These are phyloP conservation scores for Pecten maximus DNA, from an alignment of 2,888 invertebrate genomes.

Conservation along the genomic window DNA sequence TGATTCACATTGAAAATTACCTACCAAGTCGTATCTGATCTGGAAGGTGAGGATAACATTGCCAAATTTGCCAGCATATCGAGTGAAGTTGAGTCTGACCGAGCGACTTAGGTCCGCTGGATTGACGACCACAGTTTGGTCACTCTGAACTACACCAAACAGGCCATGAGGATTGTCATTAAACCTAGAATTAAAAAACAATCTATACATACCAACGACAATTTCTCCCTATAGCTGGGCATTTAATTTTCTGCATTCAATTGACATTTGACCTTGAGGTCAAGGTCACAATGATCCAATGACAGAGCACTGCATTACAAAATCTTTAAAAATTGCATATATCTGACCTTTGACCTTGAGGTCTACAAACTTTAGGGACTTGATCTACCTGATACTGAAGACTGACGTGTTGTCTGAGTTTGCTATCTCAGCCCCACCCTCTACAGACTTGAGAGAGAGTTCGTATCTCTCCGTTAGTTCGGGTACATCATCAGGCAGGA, in stretches of 20 bases:
- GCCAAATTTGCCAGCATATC: constrained; percentile 76
- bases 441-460: constrained; percentile 68
- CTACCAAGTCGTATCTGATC: constrained; percentile 75
- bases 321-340: too few species aligned
- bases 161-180: constrained; percentile 81
- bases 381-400: constrained; percentile 75
- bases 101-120: constrained; percentile 71
- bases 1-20: constrained; percentile 39
- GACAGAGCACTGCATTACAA: too few species aligned
- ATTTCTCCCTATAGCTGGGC: too few species aligned
- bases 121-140: constrained; percentile 71
- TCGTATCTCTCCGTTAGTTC: constrained; percentile 77
- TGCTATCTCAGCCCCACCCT: constrained; percentile 81
- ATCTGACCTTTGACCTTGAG: too few species aligned
- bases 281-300: too few species aligned
- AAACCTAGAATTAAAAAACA: constrained; percentile 68
- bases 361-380: too few species aligned
- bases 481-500: constrained; percentile 76
- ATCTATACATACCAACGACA: not conserved
- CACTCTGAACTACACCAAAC: constrained; percentile 70
- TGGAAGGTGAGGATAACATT: constrained; percentile 72
- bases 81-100: constrained; percentile 75
- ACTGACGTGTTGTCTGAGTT: constrained; percentile 65
- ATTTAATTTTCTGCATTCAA: too few species aligned
- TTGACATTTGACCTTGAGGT: too few species aligned